These are phyloP conservation scores for Chaetoderma sp. DNA, from an alignment of 2,888 invertebrate genomes.

Conservation along the genomic window DNA sequence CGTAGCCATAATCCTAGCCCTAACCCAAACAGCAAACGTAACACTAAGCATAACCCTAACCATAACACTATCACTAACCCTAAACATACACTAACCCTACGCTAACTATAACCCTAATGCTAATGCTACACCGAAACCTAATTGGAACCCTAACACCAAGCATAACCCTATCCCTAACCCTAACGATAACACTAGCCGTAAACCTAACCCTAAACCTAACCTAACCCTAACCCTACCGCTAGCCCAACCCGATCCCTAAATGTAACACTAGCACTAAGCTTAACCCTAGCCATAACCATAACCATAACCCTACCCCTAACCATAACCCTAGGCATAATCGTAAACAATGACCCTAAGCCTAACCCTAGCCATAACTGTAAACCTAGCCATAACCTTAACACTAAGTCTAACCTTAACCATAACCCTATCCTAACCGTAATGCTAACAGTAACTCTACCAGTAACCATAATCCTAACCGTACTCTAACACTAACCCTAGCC, in stretches of 20 bases:
- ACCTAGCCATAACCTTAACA: constrained; percentile 13
- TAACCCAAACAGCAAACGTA: not conserved
- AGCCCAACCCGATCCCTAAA: constrained; percentile 1
- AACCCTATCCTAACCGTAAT: no score
- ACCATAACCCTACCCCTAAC: no score
- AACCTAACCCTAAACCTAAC: constrained; percentile 10
- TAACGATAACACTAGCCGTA: not conserved
- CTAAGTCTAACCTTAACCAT: no score
- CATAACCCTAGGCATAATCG: not conserved
- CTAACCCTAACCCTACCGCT: not conserved
- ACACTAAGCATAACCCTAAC: not conserved
- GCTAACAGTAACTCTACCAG: no score
- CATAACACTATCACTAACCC: not conserved
- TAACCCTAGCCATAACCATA: no score
- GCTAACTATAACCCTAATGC: not conserved
- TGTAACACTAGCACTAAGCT: not conserved
- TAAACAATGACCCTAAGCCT: constrained; percentile 11
- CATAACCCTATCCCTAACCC: constrained; percentile 1
- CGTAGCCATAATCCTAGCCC: not conserved
- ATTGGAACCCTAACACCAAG: not conserved
- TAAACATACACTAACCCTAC: no score
- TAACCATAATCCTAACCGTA: no score
- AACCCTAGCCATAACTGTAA: constrained; percentile 12
- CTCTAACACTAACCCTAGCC: constrained; percentile 9
- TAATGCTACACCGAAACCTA: not conserved